phyloP scores from a whole-genome alignment of 2,113 vertebrate genomes.

The human (Homo sapiens) region GRCh38 chr2:200283501-200284000 shows the following conservation, averaged over 20 bases:
- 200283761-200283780: background rate
- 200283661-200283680: background rate
- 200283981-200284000: background rate
- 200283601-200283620: conserved; percentile 19
- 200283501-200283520: background rate
- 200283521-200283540: background rate
- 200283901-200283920: background rate
- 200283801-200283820: background rate
- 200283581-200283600: background rate
- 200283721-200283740: background rate
- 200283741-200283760: background rate
- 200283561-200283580: background rate
- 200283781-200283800: background rate
- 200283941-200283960: background rate
- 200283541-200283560: background rate
- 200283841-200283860: background rate
- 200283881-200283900: background rate
- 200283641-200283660: background rate
- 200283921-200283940: background rate
- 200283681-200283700: background rate
- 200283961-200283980: background rate
- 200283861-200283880: background rate
- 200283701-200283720: background rate
- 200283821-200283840: background rate
- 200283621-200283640: background rate